phyloP scores from a whole-genome alignment of 2,113 vertebrate species.

The Casuarius casuarius region DNA sequence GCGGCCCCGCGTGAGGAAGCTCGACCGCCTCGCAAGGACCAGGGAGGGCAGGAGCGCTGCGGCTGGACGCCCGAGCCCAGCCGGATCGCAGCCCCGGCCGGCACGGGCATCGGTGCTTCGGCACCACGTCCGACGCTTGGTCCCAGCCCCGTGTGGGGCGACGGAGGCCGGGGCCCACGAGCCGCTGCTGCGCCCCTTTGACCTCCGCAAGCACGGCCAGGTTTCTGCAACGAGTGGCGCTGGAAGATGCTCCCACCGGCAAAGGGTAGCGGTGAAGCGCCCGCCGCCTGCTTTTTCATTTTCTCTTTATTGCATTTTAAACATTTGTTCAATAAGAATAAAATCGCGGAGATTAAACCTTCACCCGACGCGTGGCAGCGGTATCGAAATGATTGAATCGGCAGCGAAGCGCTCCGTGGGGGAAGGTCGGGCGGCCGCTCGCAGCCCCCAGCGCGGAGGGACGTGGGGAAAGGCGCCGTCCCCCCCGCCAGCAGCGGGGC shows the following conservation, averaged over 20 bases:
- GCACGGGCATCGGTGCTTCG: too few relatives aligned
- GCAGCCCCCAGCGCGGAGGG: not conserved
- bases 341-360: not conserved
- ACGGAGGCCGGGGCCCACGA: too few relatives aligned
- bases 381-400: not conserved
- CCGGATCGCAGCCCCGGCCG: not conserved
- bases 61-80: not conserved
- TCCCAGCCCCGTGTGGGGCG: too few relatives aligned
- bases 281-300: not conserved
- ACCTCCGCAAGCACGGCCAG: not conserved
- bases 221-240: not conserved
- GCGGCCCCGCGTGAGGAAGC: rapidly evolving
- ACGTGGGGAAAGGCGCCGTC: not conserved
- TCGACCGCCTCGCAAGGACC: not conserved
- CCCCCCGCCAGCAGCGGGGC: not conserved
- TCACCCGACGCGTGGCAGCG: not conserved
- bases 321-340: not conserved
- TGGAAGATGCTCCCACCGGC: not conserved
- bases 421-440: not conserved
- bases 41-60: not conserved
- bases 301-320: not conserved
- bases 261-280: too few relatives aligned
- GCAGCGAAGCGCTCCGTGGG: not conserved
- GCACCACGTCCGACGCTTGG: too few relatives aligned
- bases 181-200: not conserved